Percentiles rank a stretch among this genome's conserved stretches.
Conservation (phyloP, 2,797 vertebrate species). For the Eulemur rubriventer region DNA sequence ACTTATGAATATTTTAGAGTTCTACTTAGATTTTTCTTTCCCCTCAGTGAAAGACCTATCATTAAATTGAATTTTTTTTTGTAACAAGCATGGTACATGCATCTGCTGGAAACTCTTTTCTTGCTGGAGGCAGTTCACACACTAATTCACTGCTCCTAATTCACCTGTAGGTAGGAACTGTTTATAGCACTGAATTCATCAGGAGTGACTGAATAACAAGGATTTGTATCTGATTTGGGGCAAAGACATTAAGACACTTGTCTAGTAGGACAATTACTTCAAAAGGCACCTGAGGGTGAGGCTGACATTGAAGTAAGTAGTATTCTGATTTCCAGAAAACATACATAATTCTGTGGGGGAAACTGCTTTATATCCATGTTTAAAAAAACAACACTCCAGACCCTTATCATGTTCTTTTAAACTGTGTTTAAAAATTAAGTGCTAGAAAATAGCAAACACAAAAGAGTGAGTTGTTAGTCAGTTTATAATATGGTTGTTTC, state of each 20-base stretch:
- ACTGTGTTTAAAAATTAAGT: neutral
- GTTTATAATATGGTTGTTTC: neutral
- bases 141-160: neutral
- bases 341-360: neutral
- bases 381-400: neutral
- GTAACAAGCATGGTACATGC: neutral
- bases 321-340: constrained; percentile 4
- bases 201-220: neutral
- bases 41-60: neutral
- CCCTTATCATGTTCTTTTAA: neutral
- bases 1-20: constrained; percentile 68
- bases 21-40: constrained; percentile 8
- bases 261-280: neutral
- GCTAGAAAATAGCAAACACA: neutral
- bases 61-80: neutral
- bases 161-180: neutral
- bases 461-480: neutral
- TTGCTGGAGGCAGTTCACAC: neutral
- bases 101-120: neutral
- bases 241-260: neutral
- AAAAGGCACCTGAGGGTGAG: neutral
- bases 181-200: neutral
- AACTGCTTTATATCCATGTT: neutral
- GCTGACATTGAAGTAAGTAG: neutral
- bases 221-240: neutral